These are phyloP conservation scores for Tragelaphus imberbis DNA, from an alignment of 2,113 vertebrate species.

Conservation along the genomic window DNA sequence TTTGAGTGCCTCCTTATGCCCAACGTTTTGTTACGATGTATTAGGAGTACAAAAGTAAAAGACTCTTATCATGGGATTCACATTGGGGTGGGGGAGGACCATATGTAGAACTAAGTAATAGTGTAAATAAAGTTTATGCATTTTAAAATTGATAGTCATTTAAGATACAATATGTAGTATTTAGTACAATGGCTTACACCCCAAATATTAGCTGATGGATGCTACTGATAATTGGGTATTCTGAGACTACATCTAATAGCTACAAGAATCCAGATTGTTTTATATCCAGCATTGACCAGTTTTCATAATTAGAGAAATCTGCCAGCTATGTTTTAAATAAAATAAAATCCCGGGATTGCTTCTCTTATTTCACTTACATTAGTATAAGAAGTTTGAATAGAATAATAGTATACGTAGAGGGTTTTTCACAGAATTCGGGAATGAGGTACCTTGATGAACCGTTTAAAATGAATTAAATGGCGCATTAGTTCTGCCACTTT, in stretches of 20 bases:
- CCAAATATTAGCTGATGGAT: background rate
- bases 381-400: background rate
- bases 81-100: background rate
- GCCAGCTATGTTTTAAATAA: background rate
- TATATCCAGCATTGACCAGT: background rate
- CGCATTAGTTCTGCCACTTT: background rate
- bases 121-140: background rate
- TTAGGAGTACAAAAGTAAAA: constrained; percentile 9
- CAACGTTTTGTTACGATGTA: background rate
- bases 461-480: constrained; percentile 8
- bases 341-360: background rate
- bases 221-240: background rate
- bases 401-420: background rate
- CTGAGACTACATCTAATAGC: background rate
- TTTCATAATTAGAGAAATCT: background rate
- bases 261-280: background rate
- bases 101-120: background rate
- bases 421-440: constrained; percentile 30
- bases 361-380: background rate
- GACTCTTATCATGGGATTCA: background rate
- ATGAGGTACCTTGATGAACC: background rate
- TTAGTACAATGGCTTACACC: background rate
- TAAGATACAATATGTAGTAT: background rate
- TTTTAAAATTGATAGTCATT: constrained; percentile 21
- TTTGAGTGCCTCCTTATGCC: background rate